Base-by-base conservation (phyloP, 2,888 invertebrate genomes). In the Epirrhoe alternata region DNA sequence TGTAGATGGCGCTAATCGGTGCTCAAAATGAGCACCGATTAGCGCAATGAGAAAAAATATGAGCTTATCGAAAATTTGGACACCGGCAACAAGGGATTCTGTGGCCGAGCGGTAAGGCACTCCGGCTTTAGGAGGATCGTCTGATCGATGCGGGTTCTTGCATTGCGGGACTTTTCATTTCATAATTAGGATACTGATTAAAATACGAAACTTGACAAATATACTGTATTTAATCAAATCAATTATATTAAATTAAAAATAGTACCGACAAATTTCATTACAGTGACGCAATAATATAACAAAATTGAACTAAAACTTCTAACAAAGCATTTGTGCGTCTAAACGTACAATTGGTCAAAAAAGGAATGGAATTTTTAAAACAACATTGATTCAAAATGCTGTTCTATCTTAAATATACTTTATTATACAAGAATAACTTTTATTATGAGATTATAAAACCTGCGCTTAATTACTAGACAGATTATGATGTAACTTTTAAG, bases 181-280 rank as follows among this genome's bases (percentile, higher is more conserved):
- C 38, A 10, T 42, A 35, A n/a, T 42, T 1, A 42, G 4, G 5
- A 12, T 42, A 12, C 12, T 42, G 8, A 14, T 42, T 6, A 31
- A 57, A 16, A 33, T 10, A 30, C 12, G 72, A 61, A 69, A 63
- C 75, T 75, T 75, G 92, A 92, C 92, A 92, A 92, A 92, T 92
- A 92, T 92, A 92, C 86, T 91, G 87, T 88, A 90, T 90, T 92
- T 86, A 87, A 85, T 84, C 87, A 89, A 91, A 90, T 91, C 90
- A 92, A 91, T 91, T 91, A 92, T 82, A 90, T 85, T 88, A 79
- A 87, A 86, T 88, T 87, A 89, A 85, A 87, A 89, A 86, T 85
- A 88, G 77, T 80, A 87, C 87, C 85, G 86, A 88, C 86, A 86
- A 85, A 88, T 88, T 89, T 89, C 82, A 82, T 83, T 77, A 81